phyloP scores from a whole-genome alignment of 2,888 invertebrate genomes.

The Agonopterix alstromeriana region DNA sequence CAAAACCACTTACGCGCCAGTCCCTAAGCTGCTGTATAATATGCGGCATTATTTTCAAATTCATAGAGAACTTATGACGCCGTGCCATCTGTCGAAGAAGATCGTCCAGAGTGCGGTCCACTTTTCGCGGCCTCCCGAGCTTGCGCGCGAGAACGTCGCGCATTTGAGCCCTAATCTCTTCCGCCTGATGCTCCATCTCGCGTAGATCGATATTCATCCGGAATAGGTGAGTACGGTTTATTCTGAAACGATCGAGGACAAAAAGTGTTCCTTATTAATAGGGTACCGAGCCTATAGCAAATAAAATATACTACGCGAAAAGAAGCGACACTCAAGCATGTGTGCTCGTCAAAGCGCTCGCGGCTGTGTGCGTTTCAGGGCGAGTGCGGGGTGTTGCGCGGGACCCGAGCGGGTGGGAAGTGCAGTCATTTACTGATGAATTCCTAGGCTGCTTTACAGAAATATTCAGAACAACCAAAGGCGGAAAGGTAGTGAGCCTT shows the following conservation, averaged over 20 bases:
- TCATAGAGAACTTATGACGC: constrained; percentile 53
- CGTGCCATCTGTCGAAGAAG: constrained; percentile 57
- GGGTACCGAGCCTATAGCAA: too few relatives aligned
- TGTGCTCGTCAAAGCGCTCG: too few relatives aligned
- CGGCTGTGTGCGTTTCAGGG: too few relatives aligned
- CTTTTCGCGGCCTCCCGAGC: constrained; percentile 53
- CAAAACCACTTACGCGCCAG: constrained; percentile 44
- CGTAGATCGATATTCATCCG: constrained; percentile 83
- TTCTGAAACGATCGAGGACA: constrained; percentile 43
- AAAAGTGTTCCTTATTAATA: too few relatives aligned
- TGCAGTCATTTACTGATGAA: too few relatives aligned
- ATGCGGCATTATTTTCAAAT: constrained; percentile 39
- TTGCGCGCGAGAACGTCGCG: constrained; percentile 58
- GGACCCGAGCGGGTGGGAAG: too few relatives aligned
- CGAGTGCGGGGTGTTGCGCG: too few relatives aligned
- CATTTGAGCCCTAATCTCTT: constrained; percentile 71
- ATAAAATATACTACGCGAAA: too few relatives aligned
- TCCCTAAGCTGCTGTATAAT: constrained; percentile 40
- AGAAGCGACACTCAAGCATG: too few relatives aligned
- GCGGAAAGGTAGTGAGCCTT: too few relatives aligned
- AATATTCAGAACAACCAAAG: too few relatives aligned
- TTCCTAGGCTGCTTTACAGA: too few relatives aligned
- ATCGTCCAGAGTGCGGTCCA: constrained; percentile 59
- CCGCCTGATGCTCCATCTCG: constrained; percentile 79
- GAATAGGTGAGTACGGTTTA: constrained; percentile 80